A percentile compares a stretch with the other conserved stretches of the same genome.
phyloP scores from a whole-genome alignment of 2,113 vertebrate species.

The Brachyhypopomus occidentalis region DNA sequence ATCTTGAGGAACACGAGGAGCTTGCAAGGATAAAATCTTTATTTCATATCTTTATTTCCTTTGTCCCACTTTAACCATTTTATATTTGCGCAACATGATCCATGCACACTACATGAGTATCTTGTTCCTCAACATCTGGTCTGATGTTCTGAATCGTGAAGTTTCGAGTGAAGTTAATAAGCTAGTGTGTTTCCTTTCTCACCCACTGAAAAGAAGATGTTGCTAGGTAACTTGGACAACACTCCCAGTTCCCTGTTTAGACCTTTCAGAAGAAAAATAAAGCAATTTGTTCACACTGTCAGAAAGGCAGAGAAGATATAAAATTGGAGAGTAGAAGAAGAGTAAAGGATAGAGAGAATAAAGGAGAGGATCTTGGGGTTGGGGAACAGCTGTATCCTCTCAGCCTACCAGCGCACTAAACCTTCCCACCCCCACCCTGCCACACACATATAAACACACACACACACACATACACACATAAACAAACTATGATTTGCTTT shows the following conservation, averaged over 20 bases:
- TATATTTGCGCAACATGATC: too few relatives aligned
- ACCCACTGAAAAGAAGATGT: slow-evolving; percentile 22
- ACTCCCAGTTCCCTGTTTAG: slow-evolving; percentile 20
- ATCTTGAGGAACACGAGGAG: not conserved
- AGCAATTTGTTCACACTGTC: slow-evolving; percentile 54
- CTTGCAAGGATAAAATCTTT: not conserved
- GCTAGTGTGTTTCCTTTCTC: not conserved
- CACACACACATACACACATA: slow-evolving; percentile 26
- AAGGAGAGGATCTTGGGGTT: slow-evolving; percentile 10
- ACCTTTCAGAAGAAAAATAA: slow-evolving; percentile 8
- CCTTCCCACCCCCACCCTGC: slow-evolving; percentile 17
- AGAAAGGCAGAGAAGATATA: slow-evolving; percentile 45
- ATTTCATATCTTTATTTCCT: not conserved
- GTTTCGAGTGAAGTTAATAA: not conserved
- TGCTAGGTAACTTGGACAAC: slow-evolving; percentile 55
- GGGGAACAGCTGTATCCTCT: slow-evolving; percentile 35
- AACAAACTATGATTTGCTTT: too few relatives aligned
- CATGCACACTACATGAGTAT: too few relatives aligned
- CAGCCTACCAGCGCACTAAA: not conserved
- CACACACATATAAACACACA: slow-evolving; percentile 22
- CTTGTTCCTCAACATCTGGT: not conserved
- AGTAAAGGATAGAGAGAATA: slow-evolving; percentile 2
- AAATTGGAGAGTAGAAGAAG: not conserved
- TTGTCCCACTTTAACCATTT: not conserved
- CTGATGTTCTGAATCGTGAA: slow-evolving; percentile 22